Conservation (phyloP, 2,888 invertebrate species). For the Trichopria drosophilae region DNA sequence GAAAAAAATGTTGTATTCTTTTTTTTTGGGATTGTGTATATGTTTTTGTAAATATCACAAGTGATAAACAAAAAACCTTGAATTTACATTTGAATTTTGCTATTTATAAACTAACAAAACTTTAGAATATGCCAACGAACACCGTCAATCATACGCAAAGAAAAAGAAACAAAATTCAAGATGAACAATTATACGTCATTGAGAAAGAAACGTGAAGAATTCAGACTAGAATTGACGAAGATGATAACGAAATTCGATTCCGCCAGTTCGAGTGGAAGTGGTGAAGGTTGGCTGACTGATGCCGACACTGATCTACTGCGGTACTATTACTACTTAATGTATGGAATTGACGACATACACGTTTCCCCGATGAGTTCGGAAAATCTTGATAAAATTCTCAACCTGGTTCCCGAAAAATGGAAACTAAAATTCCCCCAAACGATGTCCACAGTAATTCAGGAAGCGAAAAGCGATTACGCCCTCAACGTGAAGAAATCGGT, state of each 20-base stretch:
- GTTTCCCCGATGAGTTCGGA: constrained; percentile 80
- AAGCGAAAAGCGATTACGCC: constrained; percentile 84
- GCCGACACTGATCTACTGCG: constrained; percentile 73
- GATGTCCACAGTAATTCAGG: constrained; percentile 68
- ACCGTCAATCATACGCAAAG: no score
- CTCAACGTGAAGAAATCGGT: constrained; percentile 88
- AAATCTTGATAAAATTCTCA: constrained; percentile 69
- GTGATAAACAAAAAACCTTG: no score
- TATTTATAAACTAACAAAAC: no score
- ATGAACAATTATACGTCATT: constrained; percentile 69
- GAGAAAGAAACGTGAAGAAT: constrained; percentile 78
- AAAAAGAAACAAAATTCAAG: constrained; percentile 35
- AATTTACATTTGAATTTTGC: no score
- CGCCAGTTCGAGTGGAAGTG: constrained; percentile 49
- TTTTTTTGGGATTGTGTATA: no score
- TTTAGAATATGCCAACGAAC: no score
- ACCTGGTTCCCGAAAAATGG: constrained; percentile 66
- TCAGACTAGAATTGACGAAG: constrained; percentile 76
- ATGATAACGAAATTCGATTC: constrained; percentile 65
- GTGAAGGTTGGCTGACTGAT: constrained; percentile 50
- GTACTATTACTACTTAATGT: constrained; percentile 88
- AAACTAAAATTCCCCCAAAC: constrained; percentile 65
- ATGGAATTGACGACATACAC: constrained; percentile 88
- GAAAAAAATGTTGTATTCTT: no score
- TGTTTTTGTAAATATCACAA: no score